These are phyloP conservation scores for Orientallactaga sibirica DNA, from an alignment of 2,797 vertebrate genomes.

Conservation along the genomic window DNA sequence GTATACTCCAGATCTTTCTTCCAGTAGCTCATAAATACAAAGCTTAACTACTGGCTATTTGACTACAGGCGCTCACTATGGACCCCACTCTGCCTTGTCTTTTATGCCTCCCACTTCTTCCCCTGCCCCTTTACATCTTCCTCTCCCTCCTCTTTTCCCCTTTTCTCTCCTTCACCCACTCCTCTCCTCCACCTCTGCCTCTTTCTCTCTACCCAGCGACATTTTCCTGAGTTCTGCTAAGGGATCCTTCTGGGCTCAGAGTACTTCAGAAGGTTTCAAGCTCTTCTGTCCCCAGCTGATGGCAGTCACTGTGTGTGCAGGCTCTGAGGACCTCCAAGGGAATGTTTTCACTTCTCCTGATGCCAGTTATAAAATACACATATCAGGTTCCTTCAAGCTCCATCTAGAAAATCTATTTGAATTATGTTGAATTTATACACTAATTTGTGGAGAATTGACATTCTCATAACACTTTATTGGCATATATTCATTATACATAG, in stretches of 20 bases:
- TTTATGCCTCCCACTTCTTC: not conserved
- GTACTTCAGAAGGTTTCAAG: not conserved
- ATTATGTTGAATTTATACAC: conserved; percentile 30
- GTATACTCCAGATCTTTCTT: not conserved
- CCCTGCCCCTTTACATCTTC: too few relatives aligned
- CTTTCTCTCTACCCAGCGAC: not conserved
- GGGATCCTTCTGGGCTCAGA: not conserved
- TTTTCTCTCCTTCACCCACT: not conserved
- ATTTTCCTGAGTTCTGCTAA: too few relatives aligned
- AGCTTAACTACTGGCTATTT: not conserved
- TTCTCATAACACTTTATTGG: not conserved
- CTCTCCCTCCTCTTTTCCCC: not conserved
- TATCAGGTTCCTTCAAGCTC: conserved; percentile 1
- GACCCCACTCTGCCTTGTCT: not conserved
- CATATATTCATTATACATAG: not conserved
- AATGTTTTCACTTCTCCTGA: not conserved
- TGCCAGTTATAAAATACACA: not conserved
- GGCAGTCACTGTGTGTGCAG: too few relatives aligned
- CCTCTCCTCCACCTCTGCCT: not conserved
- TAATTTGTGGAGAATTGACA: not conserved
- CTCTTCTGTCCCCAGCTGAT: not conserved
- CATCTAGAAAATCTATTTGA: not conserved
- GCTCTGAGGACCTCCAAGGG: not conserved
- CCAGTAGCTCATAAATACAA: not conserved
- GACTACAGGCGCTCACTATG: too few relatives aligned